phyloP scores from a whole-genome alignment of 1,140 invertebrate species.

The Sesamia nonagrioides region DNA sequence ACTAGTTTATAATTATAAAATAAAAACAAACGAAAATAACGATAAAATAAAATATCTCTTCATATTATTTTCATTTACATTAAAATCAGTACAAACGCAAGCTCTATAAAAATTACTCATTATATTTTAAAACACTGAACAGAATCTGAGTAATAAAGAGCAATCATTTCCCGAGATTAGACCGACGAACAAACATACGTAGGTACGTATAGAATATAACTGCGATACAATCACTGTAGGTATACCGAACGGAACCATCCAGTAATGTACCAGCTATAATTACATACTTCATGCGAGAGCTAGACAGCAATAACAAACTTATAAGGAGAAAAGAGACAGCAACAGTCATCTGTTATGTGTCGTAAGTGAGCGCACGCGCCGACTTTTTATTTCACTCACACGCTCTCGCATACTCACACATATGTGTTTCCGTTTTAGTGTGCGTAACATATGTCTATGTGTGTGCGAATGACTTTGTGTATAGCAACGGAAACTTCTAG shows the following conservation, averaged over 20 bases:
- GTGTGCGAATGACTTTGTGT: constrained; percentile 48
- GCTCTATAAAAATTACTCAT: constrained; percentile 24
- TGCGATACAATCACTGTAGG: constrained; percentile 48
- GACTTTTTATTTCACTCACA: constrained; percentile 64
- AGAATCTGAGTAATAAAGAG: constrained; percentile 34
- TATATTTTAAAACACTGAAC: constrained; percentile 34
- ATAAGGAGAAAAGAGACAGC: constrained; percentile 38
- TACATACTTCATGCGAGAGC: constrained; percentile 56
- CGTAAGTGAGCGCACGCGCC: constrained; percentile 65
- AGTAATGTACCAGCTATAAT: constrained; percentile 64
- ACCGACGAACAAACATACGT: constrained; percentile 15
- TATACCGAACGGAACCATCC: constrained; percentile 49
- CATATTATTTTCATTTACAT: not conserved
- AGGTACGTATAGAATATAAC: not conserved
- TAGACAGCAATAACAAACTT: constrained; percentile 43
- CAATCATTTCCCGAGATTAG: constrained; percentile 43
- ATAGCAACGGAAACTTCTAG: constrained; percentile 76
- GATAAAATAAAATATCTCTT: not conserved
- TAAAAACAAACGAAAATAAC: not conserved
- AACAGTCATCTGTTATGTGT: constrained; percentile 59
- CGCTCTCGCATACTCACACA: constrained; percentile 44
- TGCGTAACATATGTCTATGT: constrained; percentile 5
- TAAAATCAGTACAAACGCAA: not conserved
- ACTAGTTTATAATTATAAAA: too few species aligned
- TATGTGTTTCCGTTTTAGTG: constrained; percentile 7